These are phyloP conservation scores for Silurus asotus DNA, from an alignment of 2,113 vertebrate genomes.

Conservation along the genomic window DNA sequence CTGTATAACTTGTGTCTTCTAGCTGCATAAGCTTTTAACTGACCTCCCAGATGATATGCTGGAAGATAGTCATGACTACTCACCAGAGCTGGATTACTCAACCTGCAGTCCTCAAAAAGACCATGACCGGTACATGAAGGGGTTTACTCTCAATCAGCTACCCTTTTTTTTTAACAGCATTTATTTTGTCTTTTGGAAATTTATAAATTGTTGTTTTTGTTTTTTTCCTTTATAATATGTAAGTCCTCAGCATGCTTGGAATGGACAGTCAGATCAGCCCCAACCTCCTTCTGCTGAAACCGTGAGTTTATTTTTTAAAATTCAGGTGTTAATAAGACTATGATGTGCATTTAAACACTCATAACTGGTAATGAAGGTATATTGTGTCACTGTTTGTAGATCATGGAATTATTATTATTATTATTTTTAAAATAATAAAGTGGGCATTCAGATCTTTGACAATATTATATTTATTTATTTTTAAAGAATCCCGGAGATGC, in stretches of 20 bases:
- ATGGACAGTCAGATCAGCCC: constrained; percentile 64
- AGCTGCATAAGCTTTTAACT: constrained; percentile 93
- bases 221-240: constrained; percentile 8
- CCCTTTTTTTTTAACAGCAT: neutral
- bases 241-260: constrained; percentile 73
- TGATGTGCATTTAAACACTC: neutral
- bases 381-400: neutral
- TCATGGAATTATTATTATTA: neutral
- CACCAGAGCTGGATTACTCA: constrained; percentile 74
- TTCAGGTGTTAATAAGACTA: neutral
- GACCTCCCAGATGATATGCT: constrained; percentile 96
- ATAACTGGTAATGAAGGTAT: neutral
- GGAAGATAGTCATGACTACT: constrained; percentile 88
- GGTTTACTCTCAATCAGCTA: neutral
- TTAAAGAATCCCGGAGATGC: constrained; percentile 66
- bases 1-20: constrained; percentile 18
- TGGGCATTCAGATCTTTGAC: neutral
- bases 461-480: neutral
- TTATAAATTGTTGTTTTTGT: constrained; percentile 18
- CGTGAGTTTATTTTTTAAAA: constrained; percentile 60
- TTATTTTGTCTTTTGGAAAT: neutral
- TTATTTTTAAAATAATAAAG: neutral
- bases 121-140: constrained; percentile 70
- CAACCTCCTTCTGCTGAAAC: constrained; percentile 68
- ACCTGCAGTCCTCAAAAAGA: constrained; percentile 74